Conservation (phyloP, 2,888 invertebrate genomes). For the Tromatobia lineatoria region DNA sequence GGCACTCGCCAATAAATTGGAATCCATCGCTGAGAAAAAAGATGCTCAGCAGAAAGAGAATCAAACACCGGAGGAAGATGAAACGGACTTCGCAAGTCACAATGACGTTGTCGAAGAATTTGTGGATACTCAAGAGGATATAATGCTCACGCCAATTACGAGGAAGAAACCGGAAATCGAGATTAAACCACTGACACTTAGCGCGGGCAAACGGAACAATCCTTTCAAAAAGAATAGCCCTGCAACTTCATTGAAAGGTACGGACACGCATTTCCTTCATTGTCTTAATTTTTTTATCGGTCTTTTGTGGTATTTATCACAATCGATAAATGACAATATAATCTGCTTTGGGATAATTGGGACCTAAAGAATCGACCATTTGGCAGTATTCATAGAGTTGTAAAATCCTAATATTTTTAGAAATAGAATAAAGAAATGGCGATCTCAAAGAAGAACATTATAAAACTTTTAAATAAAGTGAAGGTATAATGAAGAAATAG, state of each 20-base stretch:
- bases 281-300: constrained; percentile 12
- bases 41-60: constrained; percentile 78
- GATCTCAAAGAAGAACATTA: no score
- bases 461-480: no score
- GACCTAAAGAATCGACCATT: no score
- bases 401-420: no score
- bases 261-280: background rate
- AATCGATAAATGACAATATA: no score
- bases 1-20: constrained; percentile 92
- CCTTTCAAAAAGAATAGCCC: constrained; percentile 86
- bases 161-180: constrained; percentile 76
- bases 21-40: constrained; percentile 80
- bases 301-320: constrained; percentile 70
- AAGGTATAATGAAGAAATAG: no score
- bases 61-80: constrained; percentile 75
- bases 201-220: constrained; percentile 81
- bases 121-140: constrained; percentile 71
- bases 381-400: no score
- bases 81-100: constrained; percentile 72
- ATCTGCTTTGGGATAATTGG: no score
- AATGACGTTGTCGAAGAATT: constrained; percentile 63
- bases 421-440: no score
- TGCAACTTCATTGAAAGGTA: constrained; percentile 75
- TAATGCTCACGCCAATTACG: constrained; percentile 71
- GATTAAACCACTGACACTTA: constrained; percentile 80